These are phyloP conservation scores for Apis florea DNA, from an alignment of 1,140 invertebrate species.

Conservation along the genomic window DNA sequence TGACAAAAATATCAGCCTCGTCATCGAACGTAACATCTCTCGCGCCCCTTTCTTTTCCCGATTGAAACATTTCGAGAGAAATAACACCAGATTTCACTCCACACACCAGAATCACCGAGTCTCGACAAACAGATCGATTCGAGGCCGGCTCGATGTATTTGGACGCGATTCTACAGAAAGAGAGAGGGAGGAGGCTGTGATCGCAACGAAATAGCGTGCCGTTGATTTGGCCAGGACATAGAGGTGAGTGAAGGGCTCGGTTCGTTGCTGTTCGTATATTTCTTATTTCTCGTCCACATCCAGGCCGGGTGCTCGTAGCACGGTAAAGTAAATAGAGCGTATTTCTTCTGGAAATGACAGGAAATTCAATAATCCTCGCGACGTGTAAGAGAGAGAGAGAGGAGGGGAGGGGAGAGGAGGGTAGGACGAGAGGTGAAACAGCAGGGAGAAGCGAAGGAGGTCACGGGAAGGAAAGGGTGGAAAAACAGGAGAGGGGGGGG, in stretches of 20 bases:
- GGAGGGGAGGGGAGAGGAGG: conserved; percentile 32
- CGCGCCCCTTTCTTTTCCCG: neutral
- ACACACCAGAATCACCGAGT: neutral
- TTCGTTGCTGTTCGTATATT: conserved; percentile 54
- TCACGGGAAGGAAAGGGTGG: conserved; percentile 22
- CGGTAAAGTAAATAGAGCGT: conserved; percentile 76
- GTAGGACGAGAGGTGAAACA: conserved; percentile 48
- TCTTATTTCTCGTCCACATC: conserved; percentile 60
- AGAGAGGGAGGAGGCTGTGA: conserved; percentile 7
- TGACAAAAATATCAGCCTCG: neutral
- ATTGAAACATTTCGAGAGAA: neutral
- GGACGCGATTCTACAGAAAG: conserved; percentile 2
- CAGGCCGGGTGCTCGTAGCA: conserved; percentile 44
- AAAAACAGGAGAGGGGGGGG: conserved; percentile 19
- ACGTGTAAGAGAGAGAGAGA: conserved; percentile 45
- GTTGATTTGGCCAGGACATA: conserved; percentile 44
- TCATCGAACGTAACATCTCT: neutral
- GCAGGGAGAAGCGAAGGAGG: conserved; percentile 41
- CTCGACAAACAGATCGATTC: conserved; percentile 8
- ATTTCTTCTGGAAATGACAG: conserved; percentile 80
- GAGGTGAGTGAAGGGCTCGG: conserved; percentile 31
- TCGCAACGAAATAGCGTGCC: conserved; percentile 29
- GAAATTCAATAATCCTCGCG: conserved; percentile 79
- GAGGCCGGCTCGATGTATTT: neutral
- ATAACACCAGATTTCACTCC: neutral